Percentiles rank a stretch among this genome's conserved stretches.
Conservation (phyloP, 2,888 invertebrate genomes). For the Gastracanthus pulcherrimus region DNA sequence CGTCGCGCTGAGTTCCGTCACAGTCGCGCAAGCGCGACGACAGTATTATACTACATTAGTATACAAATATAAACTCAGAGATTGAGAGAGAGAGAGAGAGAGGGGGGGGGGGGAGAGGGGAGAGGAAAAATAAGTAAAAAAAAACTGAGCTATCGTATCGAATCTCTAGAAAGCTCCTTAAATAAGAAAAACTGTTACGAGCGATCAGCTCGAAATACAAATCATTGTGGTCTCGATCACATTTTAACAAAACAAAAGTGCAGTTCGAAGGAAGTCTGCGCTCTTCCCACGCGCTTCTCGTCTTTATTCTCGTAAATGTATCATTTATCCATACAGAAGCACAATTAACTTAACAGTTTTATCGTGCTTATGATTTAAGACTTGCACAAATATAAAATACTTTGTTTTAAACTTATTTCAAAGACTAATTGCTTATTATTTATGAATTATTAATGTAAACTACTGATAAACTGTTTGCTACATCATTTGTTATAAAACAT, state of each 20-base stretch:
- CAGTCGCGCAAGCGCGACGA: slow-evolving; percentile 35
- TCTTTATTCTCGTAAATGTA: neutral
- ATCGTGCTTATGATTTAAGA: neutral
- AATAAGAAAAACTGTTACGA: neutral
- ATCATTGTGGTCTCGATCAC: slow-evolving; percentile 16
- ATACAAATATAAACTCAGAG: slow-evolving; percentile 39
- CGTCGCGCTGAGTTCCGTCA: slow-evolving; percentile 38
- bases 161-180: slow-evolving; percentile 1
- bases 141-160: slow-evolving; percentile 5
- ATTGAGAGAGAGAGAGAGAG: slow-evolving; percentile 32
- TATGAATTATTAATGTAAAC: neutral
- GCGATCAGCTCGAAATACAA: slow-evolving; percentile 13
- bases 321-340: neutral
- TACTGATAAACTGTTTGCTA: neutral
- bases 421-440: neutral
- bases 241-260: neutral
- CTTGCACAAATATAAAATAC: slow-evolving; percentile 25
- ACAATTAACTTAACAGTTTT: neutral
- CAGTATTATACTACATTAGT: slow-evolving; percentile 55
- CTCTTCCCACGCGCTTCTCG: slow-evolving; percentile 14
- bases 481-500: neutral
- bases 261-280: slow-evolving; percentile 4
- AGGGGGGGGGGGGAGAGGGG: slow-evolving; percentile 24
- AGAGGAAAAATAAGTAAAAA: slow-evolving; percentile 1
- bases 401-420: neutral